Conservation (phyloP, 2,797 vertebrate genomes). For the Dicrostonyx torquatus region DNA sequence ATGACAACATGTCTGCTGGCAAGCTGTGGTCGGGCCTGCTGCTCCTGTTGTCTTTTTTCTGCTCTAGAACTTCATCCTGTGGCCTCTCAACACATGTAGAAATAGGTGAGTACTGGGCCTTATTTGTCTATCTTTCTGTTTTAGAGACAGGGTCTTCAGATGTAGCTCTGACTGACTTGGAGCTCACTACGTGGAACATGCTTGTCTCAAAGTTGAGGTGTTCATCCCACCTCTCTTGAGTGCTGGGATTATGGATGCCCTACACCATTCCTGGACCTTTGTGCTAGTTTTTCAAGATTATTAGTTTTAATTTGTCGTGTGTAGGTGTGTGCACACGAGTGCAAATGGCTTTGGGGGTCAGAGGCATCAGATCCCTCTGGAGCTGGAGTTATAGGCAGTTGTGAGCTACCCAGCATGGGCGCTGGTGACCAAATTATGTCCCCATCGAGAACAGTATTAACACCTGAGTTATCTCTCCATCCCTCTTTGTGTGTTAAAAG, state of each 20-base stretch:
- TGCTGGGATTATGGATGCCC: not conserved
- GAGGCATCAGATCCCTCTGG: not conserved
- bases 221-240: not conserved
- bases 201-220: not conserved
- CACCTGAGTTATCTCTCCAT: not conserved
- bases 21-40: slow-evolving; percentile 70
- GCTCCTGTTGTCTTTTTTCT: slow-evolving; percentile 67
- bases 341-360: not conserved
- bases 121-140: not conserved
- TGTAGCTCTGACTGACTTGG: not conserved
- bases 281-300: not conserved
- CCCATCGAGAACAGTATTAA: not conserved
- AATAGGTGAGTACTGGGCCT: slow-evolving; percentile 84
- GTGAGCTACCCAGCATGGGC: not conserved
- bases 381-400: not conserved
- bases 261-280: not conserved
- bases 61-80: slow-evolving; percentile 54
- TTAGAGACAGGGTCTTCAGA: not conserved
- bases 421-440: not conserved
- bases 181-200: not conserved
- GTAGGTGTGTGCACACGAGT: not conserved
- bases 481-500: not conserved
- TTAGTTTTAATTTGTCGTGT: not conserved
- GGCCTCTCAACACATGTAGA: slow-evolving; percentile 88
- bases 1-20: slow-evolving; percentile 77